Base-by-base conservation (phyloP, 1,140 invertebrate genomes). In the Magallana gigas region DNA sequence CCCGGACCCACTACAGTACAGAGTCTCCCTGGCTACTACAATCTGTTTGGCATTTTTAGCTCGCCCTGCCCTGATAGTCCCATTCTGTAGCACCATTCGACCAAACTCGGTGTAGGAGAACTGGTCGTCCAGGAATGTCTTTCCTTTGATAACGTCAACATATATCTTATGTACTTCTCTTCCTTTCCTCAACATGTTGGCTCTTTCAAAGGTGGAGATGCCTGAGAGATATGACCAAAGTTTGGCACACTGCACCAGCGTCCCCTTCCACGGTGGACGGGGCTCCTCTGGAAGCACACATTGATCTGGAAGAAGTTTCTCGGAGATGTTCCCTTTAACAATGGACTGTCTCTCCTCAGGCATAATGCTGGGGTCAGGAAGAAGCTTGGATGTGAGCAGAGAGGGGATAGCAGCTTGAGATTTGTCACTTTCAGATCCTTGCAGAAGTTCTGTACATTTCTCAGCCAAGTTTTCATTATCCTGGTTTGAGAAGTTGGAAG, bases 161-260 rank as follows among this genome's bases (percentile, higher is more conserved):
- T 94, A 94, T 18, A 94, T 93, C 85, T 93, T 92, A 88, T 94
- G 93, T 3, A 94, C 93, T 84, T 94, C 93, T 23, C 93, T 81
- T 14, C 93, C 93, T 87, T 94, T 94, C 5, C 93, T 89, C 8
- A 94, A 88, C 93, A 94, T 94, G 87, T 92, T 93, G 23, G 92
- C 92, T 81, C 92, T 90, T 18, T 93, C 89, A 68, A 93, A 94
- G 14, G 91, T 92, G 11, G 92, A 90, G 57, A 94, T 82, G 16
- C 91, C 90, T 56, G 93, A 93, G 2, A 94, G 86, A 76, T 93
- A 94, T 29, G 90, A 90, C 57, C 92, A 92, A 60, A 94, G 89
- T 36, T 91, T 91, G 57, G 90, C 90, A 88, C 93, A 94, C 16
- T 90, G 87, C 29, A 94, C 91, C 88, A 93, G 92, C 8, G 89